phyloP scores from a whole-genome alignment of 2,797 vertebrate species.

The Danio choprae region DNA sequence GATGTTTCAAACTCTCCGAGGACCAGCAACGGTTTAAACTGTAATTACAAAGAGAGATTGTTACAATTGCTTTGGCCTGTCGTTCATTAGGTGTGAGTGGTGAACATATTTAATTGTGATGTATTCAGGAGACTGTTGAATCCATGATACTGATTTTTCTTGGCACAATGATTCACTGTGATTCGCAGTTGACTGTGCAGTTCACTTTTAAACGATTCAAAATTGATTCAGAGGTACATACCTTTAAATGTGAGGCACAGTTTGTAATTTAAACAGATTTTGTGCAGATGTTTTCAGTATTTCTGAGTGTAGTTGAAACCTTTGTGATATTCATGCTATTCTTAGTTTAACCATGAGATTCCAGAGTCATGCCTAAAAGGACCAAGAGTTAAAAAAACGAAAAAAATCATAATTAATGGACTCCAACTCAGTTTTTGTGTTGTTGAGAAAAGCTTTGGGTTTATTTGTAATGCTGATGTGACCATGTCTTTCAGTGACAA shows the following conservation, averaged over 20 bases:
- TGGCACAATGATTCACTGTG: constrained; percentile 37
- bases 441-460: constrained; percentile 59
- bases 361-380: neutral
- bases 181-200: constrained; percentile 37
- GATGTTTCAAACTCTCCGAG: constrained; percentile 19
- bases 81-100: constrained; percentile 1
- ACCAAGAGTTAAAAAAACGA: neutral
- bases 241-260: constrained; percentile 10
- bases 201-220: neutral
- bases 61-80: constrained; percentile 4
- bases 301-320: constrained; percentile 7
- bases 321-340: constrained; percentile 10
- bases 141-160: constrained; percentile 24
- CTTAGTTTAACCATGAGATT: neutral
- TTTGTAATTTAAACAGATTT: constrained; percentile 23
- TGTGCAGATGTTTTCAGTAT: constrained; percentile 25
- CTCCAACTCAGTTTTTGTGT: constrained; percentile 29
- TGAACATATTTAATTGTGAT: constrained; percentile 46
- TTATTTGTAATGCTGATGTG: constrained; percentile 66
- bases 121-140: constrained; percentile 14
- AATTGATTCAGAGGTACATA: neutral
- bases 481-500: constrained; percentile 60
- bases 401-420: constrained; percentile 9
- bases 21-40: constrained; percentile 27
- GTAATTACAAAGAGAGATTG: constrained; percentile 11